Percentiles rank a stretch among this genome's conserved stretches.
Conservation (phyloP, 2,113 vertebrate genomes). For the Irena cyanogastra region DNA sequence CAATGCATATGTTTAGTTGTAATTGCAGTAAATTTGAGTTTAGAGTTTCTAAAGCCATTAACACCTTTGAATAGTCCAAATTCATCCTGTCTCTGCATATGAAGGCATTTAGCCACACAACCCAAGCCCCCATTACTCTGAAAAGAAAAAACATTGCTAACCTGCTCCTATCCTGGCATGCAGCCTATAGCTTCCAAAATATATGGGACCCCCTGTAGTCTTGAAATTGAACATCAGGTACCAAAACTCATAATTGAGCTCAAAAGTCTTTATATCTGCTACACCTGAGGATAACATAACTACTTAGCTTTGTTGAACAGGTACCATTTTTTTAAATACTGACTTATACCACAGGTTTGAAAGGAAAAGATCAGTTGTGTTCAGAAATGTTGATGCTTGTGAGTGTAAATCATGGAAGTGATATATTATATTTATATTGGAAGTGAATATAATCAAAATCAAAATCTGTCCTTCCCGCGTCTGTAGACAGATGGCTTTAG, state of each 20-base stretch:
- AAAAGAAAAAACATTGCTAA: background rate
- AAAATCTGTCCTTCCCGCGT: background rate
- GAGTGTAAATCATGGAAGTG: background rate
- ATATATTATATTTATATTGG: background rate
- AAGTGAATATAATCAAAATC: background rate
- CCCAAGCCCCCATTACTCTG: background rate
- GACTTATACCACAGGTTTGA: background rate
- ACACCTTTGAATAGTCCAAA: background rate
- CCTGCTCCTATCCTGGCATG: background rate
- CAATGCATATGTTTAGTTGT: background rate
- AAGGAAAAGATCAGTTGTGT: background rate
- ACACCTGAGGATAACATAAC: background rate
- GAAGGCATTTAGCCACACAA: background rate
- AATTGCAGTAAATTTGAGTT: background rate
- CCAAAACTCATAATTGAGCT: background rate
- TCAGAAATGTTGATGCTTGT: background rate
- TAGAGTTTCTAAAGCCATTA: background rate
- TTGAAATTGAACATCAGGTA: background rate
- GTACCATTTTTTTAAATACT: background rate
- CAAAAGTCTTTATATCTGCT: background rate
- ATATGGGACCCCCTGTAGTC: background rate
- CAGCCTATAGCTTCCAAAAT: background rate
- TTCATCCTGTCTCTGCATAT: background rate
- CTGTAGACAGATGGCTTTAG: background rate
- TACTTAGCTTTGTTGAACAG: background rate